Evolutionary conservation across 2,113 vertebrate genomes (phyloP), one percentile per base, ranked within the genome.

Genomic region (Empidonax traillii): DNA sequence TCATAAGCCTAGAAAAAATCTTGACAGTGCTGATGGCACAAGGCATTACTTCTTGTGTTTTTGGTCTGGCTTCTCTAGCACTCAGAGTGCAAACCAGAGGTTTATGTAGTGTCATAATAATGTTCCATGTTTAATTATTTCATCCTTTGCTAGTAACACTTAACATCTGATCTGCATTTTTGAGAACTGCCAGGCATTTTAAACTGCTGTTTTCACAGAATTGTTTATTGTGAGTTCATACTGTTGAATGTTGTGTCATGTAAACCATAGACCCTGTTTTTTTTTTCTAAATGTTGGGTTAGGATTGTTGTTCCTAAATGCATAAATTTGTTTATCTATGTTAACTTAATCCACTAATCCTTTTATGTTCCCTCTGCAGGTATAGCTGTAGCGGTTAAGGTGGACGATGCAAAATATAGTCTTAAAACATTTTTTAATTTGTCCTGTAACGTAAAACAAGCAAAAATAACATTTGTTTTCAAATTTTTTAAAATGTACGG

Each of bases 191-290:
- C 11, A 18, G 5, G 24, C 31, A 46, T 81, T 91, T 81, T 93
- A 49, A 77, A 35, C 21, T 72, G 16, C 33, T 20, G 10, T 73
- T 96, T 88, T 73, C 49, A 83, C 11, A 41, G 17, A n/a, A 58
- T 20, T 72, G 27, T 65, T 80, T 55, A 27, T 68, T 19, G 1
- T 53, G 59, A 73, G 14, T 39, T 71, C 51, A 30, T 52, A 22
- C 24, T 80, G 2, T 28, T 76, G 33, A 52, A 33, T 73, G 7
- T 43, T 35, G 31, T 31, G 9, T 35, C 21, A 15, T n/a, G 30
- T n/a, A 73, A 56, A 80, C 11, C 53, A 41, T 9, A 65, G n/a
- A 56, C 3, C 3, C 4, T 6, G 2, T 1, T 2, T 2, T 44
- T 44, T n/a, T 78, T 87, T 81, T 30, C 62, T 65, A 5, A 68